A percentile compares a stretch with the other conserved stretches of the same genome.
These are phyloP conservation scores for Drosophila antonietae DNA, from an alignment of 2,888 invertebrate species.

Conservation along the genomic window DNA sequence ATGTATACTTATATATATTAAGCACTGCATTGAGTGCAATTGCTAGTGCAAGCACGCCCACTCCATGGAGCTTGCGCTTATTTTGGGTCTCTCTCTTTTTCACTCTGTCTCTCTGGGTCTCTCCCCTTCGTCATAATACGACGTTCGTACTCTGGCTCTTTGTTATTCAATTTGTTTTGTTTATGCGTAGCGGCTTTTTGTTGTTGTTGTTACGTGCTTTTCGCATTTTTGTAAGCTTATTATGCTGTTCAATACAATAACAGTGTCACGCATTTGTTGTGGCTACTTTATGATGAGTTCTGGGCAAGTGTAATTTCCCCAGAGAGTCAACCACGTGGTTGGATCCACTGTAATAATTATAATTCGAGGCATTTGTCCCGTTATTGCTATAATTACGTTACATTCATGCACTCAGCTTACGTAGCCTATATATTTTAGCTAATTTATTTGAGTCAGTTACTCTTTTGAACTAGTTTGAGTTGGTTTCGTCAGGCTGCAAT, in stretches of 20 bases:
- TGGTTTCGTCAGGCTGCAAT: constrained; percentile 37
- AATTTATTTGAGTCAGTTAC: constrained; percentile 15
- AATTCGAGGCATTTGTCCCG: constrained; percentile 35
- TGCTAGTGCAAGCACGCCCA: constrained; percentile 32
- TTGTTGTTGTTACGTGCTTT: constrained; percentile 48
- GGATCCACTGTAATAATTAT: constrained; percentile 43
- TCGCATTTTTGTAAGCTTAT: constrained; percentile 34
- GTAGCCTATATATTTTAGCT: constrained; percentile 27
- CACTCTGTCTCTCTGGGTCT: constrained; percentile 9
- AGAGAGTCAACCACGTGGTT: constrained; percentile 24
- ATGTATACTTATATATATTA: background rate
- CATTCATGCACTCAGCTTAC: background rate
- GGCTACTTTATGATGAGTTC: constrained; percentile 39
- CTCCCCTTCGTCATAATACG: constrained; percentile 3
- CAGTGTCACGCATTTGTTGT: constrained; percentile 28
- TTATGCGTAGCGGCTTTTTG: constrained; percentile 58
- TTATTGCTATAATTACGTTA: constrained; percentile 36
- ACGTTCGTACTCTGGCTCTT: constrained; percentile 20
- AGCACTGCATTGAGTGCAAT: constrained; percentile 43
- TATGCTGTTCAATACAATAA: constrained; percentile 45
- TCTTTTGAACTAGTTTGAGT: constrained; percentile 48
- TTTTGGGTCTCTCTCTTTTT: background rate
- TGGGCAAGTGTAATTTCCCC: constrained; percentile 36
- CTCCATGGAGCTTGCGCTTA: constrained; percentile 43
- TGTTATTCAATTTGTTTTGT: constrained; percentile 61